Conservation (phyloP, 2,113 vertebrate genomes). For the Argyrosomus japonicus region DNA sequence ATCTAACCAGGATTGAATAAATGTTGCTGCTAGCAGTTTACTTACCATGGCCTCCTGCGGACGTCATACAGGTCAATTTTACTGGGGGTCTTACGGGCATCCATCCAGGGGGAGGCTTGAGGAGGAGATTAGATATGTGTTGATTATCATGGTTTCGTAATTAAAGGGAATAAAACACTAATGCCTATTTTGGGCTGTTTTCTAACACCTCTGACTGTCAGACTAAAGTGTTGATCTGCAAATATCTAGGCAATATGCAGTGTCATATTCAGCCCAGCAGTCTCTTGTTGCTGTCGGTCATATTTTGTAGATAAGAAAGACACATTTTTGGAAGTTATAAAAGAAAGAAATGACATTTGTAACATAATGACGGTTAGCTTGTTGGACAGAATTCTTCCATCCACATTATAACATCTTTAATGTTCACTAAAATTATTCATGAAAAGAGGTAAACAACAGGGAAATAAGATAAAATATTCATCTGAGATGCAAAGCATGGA, state of each 20-base stretch:
- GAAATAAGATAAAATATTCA: conserved; percentile 32
- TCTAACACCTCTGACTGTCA: conserved; percentile 16
- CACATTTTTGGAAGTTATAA: conserved; percentile 2
- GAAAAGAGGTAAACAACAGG: not conserved
- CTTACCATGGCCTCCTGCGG: conserved; percentile 96
- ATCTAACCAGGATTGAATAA: not conserved
- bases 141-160: not conserved
- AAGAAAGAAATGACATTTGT: not conserved
- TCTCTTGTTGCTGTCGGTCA: conserved; percentile 1
- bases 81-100: conserved; percentile 92
- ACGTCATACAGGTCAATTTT: conserved; percentile 98
- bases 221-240: conserved; percentile 24
- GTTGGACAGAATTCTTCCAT: not conserved
- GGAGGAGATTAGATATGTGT: conserved; percentile 16
- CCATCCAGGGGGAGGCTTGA: conserved; percentile 96
- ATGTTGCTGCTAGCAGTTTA: not conserved
- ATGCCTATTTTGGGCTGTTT: conserved; percentile 25
- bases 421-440: not conserved
- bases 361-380: conserved; percentile 1
- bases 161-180: conserved; percentile 23
- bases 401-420: not conserved
- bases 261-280: conserved; percentile 8
- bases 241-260: conserved; percentile 29
- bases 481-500: not conserved
- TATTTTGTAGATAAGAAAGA: not conserved